Base-by-base conservation (phyloP, 2,888 invertebrate genomes). In the Hypomecis atomaria region DNA sequence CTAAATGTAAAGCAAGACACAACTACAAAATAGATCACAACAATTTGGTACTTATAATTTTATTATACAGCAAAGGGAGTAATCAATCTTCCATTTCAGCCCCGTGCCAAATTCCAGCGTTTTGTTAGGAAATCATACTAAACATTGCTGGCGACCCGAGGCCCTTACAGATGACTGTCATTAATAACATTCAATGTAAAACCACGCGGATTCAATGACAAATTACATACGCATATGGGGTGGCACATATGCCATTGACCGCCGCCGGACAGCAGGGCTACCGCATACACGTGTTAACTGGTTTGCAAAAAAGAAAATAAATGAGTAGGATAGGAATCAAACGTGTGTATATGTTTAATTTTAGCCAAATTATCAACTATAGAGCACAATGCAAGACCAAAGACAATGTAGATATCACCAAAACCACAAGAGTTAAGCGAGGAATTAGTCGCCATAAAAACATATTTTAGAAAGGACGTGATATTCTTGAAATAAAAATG, bases 171-270 rank as follows among this genome's bases (percentile, higher is more conserved):
- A 81, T 81, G 71, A 61, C 76, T 62, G 62, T 67, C 77, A 80
- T 81, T 78, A 77, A 77, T 80, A 79, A 71, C 68, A 68, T 69
- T 71, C 74, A 73, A 78, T 76, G 73, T 78, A 77, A 79, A 78
- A 78, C 75, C 76, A 71, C 72, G 69, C 68, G 74, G 69, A 69
- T 67, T 68, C 69, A 70, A 72, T 79, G 78, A 81, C 81, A 81
- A 81, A 80, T 79, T 73, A 81, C 71, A 71, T 65, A 53, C 61
- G 69, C 60, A 65, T 50, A 44, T 52, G 50, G 57, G 56, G 58
- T 48, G 52, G 53, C 40, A 7, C 40, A 40, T 49, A 42, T 57
- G 60, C 42, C 60, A 53, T 54, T 59, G 64, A 59, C 59, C 63
- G 43, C 59, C 63, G 43, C 13, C 13, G 48, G 45, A 11, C 23